Base-by-base conservation (phyloP, 2,113 vertebrate genomes). In the Lethenteron reissneri region DNA sequence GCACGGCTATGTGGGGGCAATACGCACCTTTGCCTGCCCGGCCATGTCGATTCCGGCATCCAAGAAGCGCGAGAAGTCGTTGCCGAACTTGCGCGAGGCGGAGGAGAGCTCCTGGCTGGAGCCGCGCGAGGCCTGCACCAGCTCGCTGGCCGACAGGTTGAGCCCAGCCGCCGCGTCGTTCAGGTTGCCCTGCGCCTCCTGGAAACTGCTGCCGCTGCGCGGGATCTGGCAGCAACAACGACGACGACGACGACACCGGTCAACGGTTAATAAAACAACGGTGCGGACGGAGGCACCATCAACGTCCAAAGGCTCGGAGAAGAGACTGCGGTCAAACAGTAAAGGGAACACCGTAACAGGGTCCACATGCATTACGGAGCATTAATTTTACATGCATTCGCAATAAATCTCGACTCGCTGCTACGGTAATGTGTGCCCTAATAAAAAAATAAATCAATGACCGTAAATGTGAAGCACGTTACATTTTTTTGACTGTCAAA, bases 41-140 rank as follows among this genome's bases (percentile, higher is more conserved):
- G 92, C 94, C 91, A 99, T 99, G 78, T 99, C 94, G 70, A 94
- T 86, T 1, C 92, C 94, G 0, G 94, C 92, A 25, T 90, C 84
- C 74, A 99, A 81, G 80, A 99, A 95, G 74, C 87, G 85, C 78
- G 79, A 88, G 79, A 99, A 99, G 79, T 94, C 88, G 13, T 90
- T 84, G 56, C 94, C 89, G 3, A 95, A 99, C 77, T 95, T 96
- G 74, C 91, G 87, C 0, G 94, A 90, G 57, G 94, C 84, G 73
- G 82, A 84, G 75, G 90, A 83, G 76, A 99, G 77, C 76, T 95
- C 89, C 79, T 91, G 88, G 7, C 89, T 88, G 58, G 88, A 96
- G 57, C 89, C 91, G 9, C 90, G 85, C 0, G 92, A 99, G 0
- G 94, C 83, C 78, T 97, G 92, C 14, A 95, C 91, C 75, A 97